Percentiles rank a stretch among this genome's conserved stretches.
These are phyloP conservation scores for Falco cherrug DNA, from an alignment of 2,797 vertebrate genomes.

Conservation along the genomic window DNA sequence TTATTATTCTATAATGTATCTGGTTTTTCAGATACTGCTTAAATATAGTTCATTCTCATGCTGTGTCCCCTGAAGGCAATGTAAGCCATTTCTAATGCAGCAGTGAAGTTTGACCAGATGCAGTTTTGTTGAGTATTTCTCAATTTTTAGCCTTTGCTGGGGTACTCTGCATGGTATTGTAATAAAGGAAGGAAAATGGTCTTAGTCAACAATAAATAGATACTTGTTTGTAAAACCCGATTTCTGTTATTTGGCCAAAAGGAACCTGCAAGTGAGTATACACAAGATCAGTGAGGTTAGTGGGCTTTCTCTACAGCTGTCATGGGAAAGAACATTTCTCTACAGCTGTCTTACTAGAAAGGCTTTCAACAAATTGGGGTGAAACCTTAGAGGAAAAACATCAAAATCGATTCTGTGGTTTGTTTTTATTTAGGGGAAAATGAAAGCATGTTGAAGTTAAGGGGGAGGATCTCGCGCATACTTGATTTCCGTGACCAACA, in stretches of 20 bases:
- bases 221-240: background rate
- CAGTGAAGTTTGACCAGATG: background rate
- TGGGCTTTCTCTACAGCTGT: background rate
- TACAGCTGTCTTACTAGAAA: background rate
- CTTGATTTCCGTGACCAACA: background rate
- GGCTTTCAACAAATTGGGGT: background rate
- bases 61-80: background rate
- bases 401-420: background rate
- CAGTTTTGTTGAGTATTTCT: background rate
- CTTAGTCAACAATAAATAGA: background rate
- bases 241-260: background rate
- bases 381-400: background rate
- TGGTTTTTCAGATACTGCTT: background rate
- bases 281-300: background rate
- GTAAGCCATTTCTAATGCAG: background rate
- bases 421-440: background rate
- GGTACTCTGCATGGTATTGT: background rate
- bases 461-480: background rate
- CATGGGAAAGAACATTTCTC: background rate
- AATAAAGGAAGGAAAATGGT: background rate
- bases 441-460: background rate
- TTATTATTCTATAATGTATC: background rate
- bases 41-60: background rate
- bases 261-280: background rate
- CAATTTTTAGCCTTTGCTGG: background rate